Evolutionary conservation across 2,113 vertebrate genomes (phyloP), one percentile per base, ranked within the genome.

Genomic region (Nyctibius bracteatus): DNA sequence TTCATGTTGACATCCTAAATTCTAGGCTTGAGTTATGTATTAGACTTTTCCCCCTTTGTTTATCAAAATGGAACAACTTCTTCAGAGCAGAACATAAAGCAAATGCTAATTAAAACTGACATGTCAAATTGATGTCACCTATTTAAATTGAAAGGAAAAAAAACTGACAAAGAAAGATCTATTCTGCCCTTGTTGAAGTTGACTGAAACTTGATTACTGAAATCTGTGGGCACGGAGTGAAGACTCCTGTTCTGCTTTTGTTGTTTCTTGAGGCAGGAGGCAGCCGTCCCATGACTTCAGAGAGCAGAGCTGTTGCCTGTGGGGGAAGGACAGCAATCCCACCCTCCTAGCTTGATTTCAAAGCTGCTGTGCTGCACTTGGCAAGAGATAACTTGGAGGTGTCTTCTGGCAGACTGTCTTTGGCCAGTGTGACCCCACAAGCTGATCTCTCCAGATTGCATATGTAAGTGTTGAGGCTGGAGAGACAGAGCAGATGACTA

Each of bases 91-190:
- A 96, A 88, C 61, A 68, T 83, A 93, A 92, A 81, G 65, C n/a
- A 96, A 94, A 61, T 86, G 72, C 37, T 92, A 81, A 96, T 97
- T 93, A 93, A 93, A 95, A 81, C 59, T 86, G 94, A 93, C 95
- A 86, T 71, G 63, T 81, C 77, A 86, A 94, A 92, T 55, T 70
- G 46, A 61, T 94, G 92, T 70, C 54, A 63, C 68, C 63, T 71
- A 73, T 95, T 95, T 94, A 85, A 81, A 54, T 21, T 0, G 0
- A 43, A 86, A 63, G 22, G 22, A 7, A 65, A 79, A 88, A 58
- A 62, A 2, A 4, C n/a, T 7, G 17, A 35, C n/a, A 9, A 35
- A 83, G 27, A 89, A 79, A 86, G 86, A 75, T 59, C 35, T 14
- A 6, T 88, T 88, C 47, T 88, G 43, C 35, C 21, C 59, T 52